These are phyloP conservation scores for Caenorhabditis parvicauda DNA, from an alignment of 2,888 invertebrate species.

Conservation along the genomic window DNA sequence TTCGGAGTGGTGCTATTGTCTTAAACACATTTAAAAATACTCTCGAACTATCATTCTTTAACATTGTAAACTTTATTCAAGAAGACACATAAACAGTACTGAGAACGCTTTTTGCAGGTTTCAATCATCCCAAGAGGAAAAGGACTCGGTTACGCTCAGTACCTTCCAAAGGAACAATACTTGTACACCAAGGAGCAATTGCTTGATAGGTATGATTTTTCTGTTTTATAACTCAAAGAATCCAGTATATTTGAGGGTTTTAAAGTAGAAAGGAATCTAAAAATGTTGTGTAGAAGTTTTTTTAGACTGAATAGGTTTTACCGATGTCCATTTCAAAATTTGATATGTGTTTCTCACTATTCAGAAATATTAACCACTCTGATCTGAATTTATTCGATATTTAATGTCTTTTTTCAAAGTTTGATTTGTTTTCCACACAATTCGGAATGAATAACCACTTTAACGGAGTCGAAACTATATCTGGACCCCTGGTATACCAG, in stretches of 20 bases:
- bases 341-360: not conserved
- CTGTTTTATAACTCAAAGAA: not conserved
- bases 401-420: not conserved
- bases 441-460: not conserved
- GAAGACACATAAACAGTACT: no score
- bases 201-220: conserved; percentile 48
- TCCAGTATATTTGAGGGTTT: no score
- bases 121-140: conserved; percentile 87
- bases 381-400: not conserved
- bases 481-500: no score
- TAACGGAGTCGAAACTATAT: no score
- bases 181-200: conserved; percentile 90
- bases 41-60: no score
- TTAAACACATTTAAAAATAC: no score
- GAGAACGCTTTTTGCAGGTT: no score
- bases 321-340: no score
- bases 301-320: not conserved
- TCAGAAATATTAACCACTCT: not conserved
- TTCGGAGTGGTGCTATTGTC: no score
- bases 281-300: no score
- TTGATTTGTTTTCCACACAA: not conserved
- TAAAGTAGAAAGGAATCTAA: no score
- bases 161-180: conserved; percentile 96
- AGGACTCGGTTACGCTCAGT: conserved; percentile 96
- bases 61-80: no score